Percentiles rank a stretch among this genome's conserved stretches.
These are phyloP conservation scores for Alcedo atthis DNA, from an alignment of 2,797 vertebrate species.

Conservation along the genomic window DNA sequence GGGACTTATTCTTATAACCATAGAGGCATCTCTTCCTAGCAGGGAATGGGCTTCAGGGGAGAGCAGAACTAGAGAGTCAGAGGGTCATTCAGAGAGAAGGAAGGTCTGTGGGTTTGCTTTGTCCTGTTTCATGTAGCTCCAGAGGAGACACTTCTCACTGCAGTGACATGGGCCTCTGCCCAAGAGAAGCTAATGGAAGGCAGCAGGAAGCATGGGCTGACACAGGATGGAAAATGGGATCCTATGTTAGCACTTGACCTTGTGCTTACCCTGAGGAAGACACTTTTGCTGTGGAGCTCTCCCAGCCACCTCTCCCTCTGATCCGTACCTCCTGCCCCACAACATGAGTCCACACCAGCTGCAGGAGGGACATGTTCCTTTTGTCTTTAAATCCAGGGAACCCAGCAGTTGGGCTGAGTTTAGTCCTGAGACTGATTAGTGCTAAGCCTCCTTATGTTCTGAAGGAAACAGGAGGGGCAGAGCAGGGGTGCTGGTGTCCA, in stretches of 20 bases:
- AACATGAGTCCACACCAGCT: fast-evolving
- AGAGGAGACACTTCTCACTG: neutral
- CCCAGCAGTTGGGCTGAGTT: neutral
- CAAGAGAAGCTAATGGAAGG: neutral
- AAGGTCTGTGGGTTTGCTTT: neutral
- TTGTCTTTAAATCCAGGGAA: neutral
- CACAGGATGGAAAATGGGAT: neutral
- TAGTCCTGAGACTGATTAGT: neutral
- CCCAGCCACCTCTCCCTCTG: fast-evolving
- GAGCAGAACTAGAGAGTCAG: neutral
- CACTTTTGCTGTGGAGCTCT: neutral
- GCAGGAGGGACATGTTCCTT: neutral
- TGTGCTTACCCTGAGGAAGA: neutral
- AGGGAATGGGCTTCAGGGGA: neutral
- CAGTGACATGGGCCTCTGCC: neutral
- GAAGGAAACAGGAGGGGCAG: neutral
- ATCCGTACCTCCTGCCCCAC: neutral
- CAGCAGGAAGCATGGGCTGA: neutral
- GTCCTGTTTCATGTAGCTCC: neutral
- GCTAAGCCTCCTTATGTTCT: neutral
- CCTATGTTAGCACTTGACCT: neutral
- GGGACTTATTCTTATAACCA: neutral
- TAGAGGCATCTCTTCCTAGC: fast-evolving
- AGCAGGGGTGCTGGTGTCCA: neutral
- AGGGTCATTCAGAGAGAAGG: neutral